Conservation (phyloP, 1,140 invertebrate genomes). For the Drosophila obscura region DNA sequence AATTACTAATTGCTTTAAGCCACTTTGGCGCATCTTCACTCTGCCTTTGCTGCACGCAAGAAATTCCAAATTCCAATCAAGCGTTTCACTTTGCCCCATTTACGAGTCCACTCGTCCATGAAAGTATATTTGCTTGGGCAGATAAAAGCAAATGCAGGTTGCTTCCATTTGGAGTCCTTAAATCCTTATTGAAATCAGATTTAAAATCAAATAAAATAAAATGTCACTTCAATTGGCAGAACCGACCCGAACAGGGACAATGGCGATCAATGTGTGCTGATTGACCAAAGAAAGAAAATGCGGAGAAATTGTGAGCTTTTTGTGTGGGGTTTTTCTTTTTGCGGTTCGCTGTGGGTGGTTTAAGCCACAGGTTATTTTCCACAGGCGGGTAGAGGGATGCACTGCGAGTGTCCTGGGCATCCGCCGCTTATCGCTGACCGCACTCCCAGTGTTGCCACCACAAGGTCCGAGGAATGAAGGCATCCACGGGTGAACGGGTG, state of each 20-base stretch:
- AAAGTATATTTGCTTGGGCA: constrained; percentile 45
- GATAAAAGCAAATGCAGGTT: constrained; percentile 52
- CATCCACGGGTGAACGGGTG: constrained; percentile 1
- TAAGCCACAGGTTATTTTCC: constrained; percentile 66
- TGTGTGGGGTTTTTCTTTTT: constrained; percentile 11
- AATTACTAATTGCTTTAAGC: constrained; percentile 13
- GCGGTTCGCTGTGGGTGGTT: neutral
- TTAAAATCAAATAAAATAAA: constrained; percentile 71
- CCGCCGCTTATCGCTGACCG: constrained; percentile 55
- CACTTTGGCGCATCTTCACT: neutral
- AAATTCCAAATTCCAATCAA: constrained; percentile 40
- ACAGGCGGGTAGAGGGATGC: neutral
- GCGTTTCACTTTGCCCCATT: neutral
- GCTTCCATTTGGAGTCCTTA: constrained; percentile 15
- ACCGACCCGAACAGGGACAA: constrained; percentile 22
- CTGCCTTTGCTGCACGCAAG: constrained; percentile 10
- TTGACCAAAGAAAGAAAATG: constrained; percentile 35
- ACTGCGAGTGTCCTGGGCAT: constrained; percentile 5
- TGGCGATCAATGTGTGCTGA: constrained; percentile 39
- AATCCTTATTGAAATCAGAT: constrained; percentile 62
- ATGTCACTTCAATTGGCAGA: constrained; percentile 41
- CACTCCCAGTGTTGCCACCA: constrained; percentile 19
- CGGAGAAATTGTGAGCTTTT: constrained; percentile 46
- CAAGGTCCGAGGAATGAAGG: neutral
- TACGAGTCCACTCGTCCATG: constrained; percentile 31